Evolutionary conservation across 2,888 invertebrate species (phyloP), one percentile per base, ranked within the genome.

Genomic region (Philonicus albiceps): DNA sequence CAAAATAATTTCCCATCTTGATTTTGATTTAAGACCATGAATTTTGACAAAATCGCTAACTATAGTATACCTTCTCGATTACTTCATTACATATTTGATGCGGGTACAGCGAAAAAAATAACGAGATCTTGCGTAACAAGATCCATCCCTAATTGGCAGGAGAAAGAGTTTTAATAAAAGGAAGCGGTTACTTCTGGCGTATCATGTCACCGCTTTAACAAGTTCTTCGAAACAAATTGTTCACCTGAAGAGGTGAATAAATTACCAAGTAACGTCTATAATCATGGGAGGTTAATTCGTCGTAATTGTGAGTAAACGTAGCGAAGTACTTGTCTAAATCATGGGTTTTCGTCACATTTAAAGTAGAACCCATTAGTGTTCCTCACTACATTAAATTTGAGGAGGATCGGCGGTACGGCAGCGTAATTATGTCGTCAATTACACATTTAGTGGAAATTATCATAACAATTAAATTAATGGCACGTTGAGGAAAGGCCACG

Each of bases 391-490:
- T 83, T 72, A 72, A 72, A 31, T 72, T 37, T 31, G 40, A 83
- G 19, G 37, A 49, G 37, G 19, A 72, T 72, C 64, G 34, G 27
- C 72, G 5, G 37, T 13, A 37, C 37, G 37, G 64, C 73, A 55
- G 55, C 55, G 37, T 85, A 85, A 85, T 85, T 74, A 85, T 74
- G 74, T 85, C 85, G 49, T 85, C 72, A 85, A 73, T 85, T 85
- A 73, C 85, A 73, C 85, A 55, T 85, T 74, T 74, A 85, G 73
- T 73, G 13, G 31, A 73, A 85, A 85, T 85, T 85, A 85, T 85
- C 85, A 85, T 85, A 85, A 85, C 85, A 85, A 85, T 85, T 85
- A 85, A 73, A 85, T 74, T 85, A 85, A 85, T 74, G 37, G 22
- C 74, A 85, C 55, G 30, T 40, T 73, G 22, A 5, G 3, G 55